These are phyloP conservation scores for Agrochola lychnidis DNA, from an alignment of 2,888 invertebrate species.

Conservation along the genomic window DNA sequence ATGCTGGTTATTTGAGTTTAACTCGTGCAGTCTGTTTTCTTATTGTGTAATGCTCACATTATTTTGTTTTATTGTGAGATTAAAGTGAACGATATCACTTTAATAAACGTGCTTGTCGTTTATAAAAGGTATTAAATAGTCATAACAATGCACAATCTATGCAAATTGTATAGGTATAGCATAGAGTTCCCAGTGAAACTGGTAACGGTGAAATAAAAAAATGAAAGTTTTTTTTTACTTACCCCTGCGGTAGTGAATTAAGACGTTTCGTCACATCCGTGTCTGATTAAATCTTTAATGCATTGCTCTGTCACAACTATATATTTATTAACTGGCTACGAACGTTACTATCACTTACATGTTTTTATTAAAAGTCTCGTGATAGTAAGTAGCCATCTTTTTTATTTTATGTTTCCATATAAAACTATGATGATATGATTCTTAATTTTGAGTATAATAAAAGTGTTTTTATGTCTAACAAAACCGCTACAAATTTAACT, in stretches of 20 bases:
- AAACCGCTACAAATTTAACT: constrained; percentile 32
- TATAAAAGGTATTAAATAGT: constrained; percentile 68
- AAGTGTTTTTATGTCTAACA: constrained; percentile 32
- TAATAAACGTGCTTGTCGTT: constrained; percentile 67
- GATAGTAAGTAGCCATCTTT: constrained; percentile 40
- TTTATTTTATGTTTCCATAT: constrained; percentile 19
- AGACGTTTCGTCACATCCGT: constrained; percentile 68
- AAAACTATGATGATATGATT: constrained; percentile 31
- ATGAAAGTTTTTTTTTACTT: constrained; percentile 68
- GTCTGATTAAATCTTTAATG: constrained; percentile 62
- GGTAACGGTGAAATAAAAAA: constrained; percentile 63
- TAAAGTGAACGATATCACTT: constrained; percentile 65
- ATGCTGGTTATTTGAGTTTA: constrained; percentile 29
- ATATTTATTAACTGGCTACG: constrained; percentile 51
- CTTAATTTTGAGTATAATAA: constrained; percentile 43
- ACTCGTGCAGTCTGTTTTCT: constrained; percentile 44
- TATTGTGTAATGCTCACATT: constrained; percentile 60
- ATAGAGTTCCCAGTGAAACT: constrained; percentile 58
- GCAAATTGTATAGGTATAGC: constrained; percentile 69
- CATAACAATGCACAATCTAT: constrained; percentile 69
- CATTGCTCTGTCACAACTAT: constrained; percentile 55
- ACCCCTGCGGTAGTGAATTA: constrained; percentile 58
- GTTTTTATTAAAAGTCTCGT: constrained; percentile 49
- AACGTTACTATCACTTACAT: constrained; percentile 48
- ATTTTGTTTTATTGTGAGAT: constrained; percentile 66